Conservation (phyloP, 2,113 vertebrate species). For the Leuciscus idus region DNA sequence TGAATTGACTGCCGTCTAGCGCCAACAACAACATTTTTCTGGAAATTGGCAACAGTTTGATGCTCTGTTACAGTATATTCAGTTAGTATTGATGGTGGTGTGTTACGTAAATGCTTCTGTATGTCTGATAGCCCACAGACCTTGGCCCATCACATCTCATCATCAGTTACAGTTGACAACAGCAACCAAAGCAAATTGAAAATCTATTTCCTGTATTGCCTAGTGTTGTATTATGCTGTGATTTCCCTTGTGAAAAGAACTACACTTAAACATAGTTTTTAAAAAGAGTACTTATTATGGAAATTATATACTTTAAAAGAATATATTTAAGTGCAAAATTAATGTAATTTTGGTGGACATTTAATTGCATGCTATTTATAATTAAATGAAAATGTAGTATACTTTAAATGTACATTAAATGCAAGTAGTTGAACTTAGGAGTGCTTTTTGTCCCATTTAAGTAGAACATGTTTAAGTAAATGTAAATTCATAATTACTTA, state of each 20-base stretch:
- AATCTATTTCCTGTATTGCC: conserved; percentile 1
- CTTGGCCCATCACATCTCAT: conserved; percentile 12
- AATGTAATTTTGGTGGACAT: not conserved
- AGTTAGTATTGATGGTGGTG: conserved; percentile 11
- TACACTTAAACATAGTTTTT: not conserved
- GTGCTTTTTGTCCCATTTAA: not conserved
- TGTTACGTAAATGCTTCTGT: not conserved
- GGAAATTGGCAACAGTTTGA: conserved; percentile 9
- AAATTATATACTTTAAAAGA: not conserved
- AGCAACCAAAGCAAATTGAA: conserved; percentile 33
- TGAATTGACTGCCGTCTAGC: not conserved
- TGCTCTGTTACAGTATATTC: conserved; percentile 14
- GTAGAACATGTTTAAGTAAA: not conserved
- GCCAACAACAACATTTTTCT: conserved; percentile 22
- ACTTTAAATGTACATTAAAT: not conserved
- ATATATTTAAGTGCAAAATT: no score
- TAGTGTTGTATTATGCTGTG: not conserved
- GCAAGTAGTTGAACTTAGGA: not conserved
- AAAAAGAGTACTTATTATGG: not conserved
- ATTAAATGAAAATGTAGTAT: not conserved
- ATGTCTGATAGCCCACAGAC: conserved; percentile 20
- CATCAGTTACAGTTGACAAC: conserved; percentile 34
- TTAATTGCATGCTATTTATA: not conserved
- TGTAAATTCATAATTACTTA: not conserved
- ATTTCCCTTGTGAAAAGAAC: not conserved